Conservation (phyloP, 2,888 invertebrate genomes). For the Fragum fragum region DNA sequence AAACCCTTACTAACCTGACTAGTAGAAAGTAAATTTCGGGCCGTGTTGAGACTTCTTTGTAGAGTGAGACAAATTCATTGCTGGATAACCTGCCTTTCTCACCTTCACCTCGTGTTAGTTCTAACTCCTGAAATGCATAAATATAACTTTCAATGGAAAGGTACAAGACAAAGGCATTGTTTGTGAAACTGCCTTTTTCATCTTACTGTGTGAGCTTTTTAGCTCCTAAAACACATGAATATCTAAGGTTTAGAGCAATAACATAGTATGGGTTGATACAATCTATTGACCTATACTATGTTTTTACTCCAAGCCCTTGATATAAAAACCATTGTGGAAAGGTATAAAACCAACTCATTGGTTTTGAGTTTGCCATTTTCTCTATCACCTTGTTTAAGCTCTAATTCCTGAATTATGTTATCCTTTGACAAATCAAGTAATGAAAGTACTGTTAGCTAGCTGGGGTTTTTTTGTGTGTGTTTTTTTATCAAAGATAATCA, state of each 20-base stretch:
- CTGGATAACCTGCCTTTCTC: constrained; percentile 87
- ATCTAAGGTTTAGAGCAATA: too few species aligned
- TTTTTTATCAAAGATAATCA: too few species aligned
- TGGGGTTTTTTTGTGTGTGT: too few species aligned
- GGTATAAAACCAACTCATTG: constrained; percentile 88
- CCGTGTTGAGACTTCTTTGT: constrained; percentile 89
- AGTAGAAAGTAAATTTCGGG: constrained; percentile 90
- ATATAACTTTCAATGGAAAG: too few species aligned
- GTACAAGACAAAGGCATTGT: constrained; percentile 88
- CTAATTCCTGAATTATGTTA: constrained; percentile 88
- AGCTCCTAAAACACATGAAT: constrained; percentile 88
- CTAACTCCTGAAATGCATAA: constrained; percentile 87
- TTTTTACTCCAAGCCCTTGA: too few species aligned
- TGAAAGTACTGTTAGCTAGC: not conserved
- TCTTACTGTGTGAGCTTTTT: constrained; percentile 86
- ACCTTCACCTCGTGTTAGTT: constrained; percentile 86
- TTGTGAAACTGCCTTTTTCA: constrained; percentile 87
- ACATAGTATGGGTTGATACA: too few species aligned
- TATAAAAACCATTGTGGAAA: too few species aligned
- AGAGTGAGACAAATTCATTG: constrained; percentile 88
- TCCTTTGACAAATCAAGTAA: too few species aligned
- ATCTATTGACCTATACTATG: too few species aligned
- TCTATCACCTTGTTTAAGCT: constrained; percentile 86
- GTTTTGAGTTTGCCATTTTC: constrained; percentile 87
- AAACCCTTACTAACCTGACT: constrained; percentile 88